Base-by-base conservation (phyloP, 2,888 invertebrate species). In the Ceratothoa steindachneri region DNA sequence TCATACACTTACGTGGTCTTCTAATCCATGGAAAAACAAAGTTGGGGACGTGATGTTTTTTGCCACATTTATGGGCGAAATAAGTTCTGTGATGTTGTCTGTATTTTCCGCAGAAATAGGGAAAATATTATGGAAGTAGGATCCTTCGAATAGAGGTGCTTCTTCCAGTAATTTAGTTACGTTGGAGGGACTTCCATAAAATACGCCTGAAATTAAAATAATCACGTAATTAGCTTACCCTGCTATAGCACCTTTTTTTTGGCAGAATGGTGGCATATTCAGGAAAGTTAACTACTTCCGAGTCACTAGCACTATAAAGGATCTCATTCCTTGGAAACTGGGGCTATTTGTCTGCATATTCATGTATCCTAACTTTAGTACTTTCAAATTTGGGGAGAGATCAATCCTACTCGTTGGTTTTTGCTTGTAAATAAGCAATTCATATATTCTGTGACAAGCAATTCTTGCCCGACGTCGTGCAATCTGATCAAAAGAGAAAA, bases 1-100 rank as follows among this genome's bases (percentile, higher is more conserved):
- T n/a, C n/a, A n/a, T n/a, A n/a, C n/a, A n/a, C 65, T 64, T 7
- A 77, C 77, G 69, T 71, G 41, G 52, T 77, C 77, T 2, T 77
- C 67, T 0, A 31, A 52, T 22, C 77, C 69, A 29, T 77, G 77
- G 60, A 77, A 68, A 72, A 77, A 77, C n/a, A 77, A 60, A 30
- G 69, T 51, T 22, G 77, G 77, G 4, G 74, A 71, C 19, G 70
- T 29, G 5, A 77, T 65, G 55, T 67, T 69, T 27, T 55, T 67
- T 30, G 70, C 29, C 52, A 74, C 67, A 41, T 52, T 64, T 30
- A 74, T 29, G 51, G 71, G 72, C n/a, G 77, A 77, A 28, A 71
- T 51, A 24, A 12, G 30, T 7, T 28, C 15, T 12, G 28, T 29
- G 4, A 29, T 24, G 1, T 41, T n/a, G n/a, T n/a, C n/a, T 19